These are phyloP conservation scores for Myotis pilosus DNA, from an alignment of 2,797 vertebrate species.

Conservation along the genomic window DNA sequence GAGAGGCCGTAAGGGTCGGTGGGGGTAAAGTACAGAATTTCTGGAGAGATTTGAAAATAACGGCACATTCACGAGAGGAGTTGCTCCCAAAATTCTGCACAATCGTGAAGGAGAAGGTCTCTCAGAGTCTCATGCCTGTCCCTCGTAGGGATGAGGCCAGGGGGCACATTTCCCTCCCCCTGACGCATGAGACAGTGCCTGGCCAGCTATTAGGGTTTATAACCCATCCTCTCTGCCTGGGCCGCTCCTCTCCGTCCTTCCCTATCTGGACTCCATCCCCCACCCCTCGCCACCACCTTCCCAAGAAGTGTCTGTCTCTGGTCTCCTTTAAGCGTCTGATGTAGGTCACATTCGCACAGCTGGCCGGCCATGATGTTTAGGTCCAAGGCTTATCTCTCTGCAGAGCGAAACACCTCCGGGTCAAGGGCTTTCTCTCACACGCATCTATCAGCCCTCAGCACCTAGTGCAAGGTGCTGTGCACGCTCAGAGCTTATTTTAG, in stretches of 20 bases:
- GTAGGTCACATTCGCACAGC: neutral
- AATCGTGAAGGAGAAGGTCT: neutral
- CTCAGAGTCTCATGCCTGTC: neutral
- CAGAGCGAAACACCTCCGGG: neutral
- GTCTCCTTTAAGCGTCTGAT: neutral
- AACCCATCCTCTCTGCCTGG: neutral
- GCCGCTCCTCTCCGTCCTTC: neutral
- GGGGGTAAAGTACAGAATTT: neutral
- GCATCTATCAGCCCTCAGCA: neutral
- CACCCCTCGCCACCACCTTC: neutral
- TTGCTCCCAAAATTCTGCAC: conserved; percentile 12
- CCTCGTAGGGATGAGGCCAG: neutral
- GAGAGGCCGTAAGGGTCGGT: neutral
- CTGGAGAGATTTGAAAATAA: conserved; percentile 10
- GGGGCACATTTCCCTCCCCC: accelerated
- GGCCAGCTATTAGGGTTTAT: neutral
- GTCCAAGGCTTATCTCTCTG: neutral
- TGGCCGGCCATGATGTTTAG: neutral
- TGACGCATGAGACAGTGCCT: neutral
- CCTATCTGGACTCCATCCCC: no score
- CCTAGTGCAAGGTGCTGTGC: neutral
- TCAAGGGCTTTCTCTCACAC: conserved; percentile 4
- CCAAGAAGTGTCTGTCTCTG: neutral
- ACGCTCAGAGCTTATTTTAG: neutral
- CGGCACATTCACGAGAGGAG: neutral